Evolutionary conservation across 2,888 invertebrate genomes (phyloP).

Genomic region (Cylloceria caligata): DNA sequence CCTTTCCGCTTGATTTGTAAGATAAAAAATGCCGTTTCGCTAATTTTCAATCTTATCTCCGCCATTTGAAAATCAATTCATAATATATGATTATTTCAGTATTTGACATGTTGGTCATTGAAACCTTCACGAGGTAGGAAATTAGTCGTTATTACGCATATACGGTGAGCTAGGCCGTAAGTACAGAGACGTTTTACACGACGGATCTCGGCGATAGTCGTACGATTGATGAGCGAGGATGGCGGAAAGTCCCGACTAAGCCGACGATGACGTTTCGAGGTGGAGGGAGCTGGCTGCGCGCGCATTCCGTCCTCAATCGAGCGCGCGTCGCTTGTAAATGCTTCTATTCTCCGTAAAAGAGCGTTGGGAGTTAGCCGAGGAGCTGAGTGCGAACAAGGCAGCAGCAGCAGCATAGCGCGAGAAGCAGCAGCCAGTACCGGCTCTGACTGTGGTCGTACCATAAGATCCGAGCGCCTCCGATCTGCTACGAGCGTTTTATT

Average conservation of each 20-base stretch:
- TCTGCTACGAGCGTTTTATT: constrained; percentile 27
- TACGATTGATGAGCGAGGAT: no score
- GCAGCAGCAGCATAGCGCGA: neutral
- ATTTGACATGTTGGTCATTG: no score
- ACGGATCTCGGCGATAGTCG: no score
- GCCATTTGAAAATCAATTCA: no score
- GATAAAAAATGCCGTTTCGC: no score
- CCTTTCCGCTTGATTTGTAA: no score
- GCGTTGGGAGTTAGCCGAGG: constrained; percentile 51
- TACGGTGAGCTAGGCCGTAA: no score
- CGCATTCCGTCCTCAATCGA: constrained; percentile 68
- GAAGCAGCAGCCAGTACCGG: constrained; percentile 59
- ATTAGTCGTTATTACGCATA: no score
- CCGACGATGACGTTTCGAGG: neutral
- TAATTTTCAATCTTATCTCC: no score
- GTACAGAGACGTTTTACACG: no score
- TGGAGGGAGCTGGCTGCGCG: constrained; percentile 69
- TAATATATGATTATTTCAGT: no score
- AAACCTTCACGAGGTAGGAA: no score
- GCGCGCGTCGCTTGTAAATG: constrained; percentile 75
- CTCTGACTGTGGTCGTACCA: constrained; percentile 68
- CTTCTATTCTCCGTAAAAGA: constrained; percentile 75
- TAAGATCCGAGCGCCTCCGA: constrained; percentile 66
- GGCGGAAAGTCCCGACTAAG: neutral
- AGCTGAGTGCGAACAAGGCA: constrained; percentile 52